phyloP scores from a whole-genome alignment of 2,113 vertebrate species.

The Cathartes aura region DNA sequence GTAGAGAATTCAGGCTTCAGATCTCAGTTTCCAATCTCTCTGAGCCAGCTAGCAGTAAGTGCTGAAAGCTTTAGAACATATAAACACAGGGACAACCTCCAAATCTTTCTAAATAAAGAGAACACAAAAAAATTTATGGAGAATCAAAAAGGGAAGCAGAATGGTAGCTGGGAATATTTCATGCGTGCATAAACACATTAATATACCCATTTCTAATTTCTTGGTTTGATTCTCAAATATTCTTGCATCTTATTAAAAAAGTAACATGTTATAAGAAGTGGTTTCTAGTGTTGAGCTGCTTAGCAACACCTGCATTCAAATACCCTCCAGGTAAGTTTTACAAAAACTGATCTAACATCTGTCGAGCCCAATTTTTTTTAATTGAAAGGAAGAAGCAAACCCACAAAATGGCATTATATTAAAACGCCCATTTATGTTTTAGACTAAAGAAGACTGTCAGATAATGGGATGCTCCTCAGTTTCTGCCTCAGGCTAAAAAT shows the following conservation, averaged over 20 bases:
- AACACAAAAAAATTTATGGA: not conserved
- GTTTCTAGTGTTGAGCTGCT: not conserved
- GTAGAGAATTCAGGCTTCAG: not conserved
- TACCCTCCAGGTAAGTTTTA: not conserved
- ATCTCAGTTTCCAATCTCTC: not conserved
- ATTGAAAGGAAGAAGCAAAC: not conserved
- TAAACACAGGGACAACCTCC: not conserved
- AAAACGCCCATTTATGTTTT: not conserved
- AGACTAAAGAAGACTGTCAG: not conserved
- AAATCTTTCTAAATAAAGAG: not conserved
- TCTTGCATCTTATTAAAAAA: slow-evolving; percentile 2
- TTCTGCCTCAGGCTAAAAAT: slow-evolving; percentile 11
- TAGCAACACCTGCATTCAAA: slow-evolving; percentile 28
- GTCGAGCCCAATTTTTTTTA: not conserved
- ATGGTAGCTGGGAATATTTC: not conserved
- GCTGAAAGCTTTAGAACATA: not conserved
- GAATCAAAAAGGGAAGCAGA: not conserved
- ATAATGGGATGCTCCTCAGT: not conserved
- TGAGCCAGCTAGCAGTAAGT: not conserved
- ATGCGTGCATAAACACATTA: not conserved
- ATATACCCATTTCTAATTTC: not conserved
- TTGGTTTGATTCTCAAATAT: not conserved
- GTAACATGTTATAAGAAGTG: not conserved
- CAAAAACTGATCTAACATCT: slow-evolving; percentile 33
- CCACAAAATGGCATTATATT: not conserved